A percentile compares a stretch with the other conserved stretches of the same genome.
Evolutionary conservation across 2,888 invertebrate genomes (phyloP).

Genomic region (Zaprionus obscuricornis): DNA sequence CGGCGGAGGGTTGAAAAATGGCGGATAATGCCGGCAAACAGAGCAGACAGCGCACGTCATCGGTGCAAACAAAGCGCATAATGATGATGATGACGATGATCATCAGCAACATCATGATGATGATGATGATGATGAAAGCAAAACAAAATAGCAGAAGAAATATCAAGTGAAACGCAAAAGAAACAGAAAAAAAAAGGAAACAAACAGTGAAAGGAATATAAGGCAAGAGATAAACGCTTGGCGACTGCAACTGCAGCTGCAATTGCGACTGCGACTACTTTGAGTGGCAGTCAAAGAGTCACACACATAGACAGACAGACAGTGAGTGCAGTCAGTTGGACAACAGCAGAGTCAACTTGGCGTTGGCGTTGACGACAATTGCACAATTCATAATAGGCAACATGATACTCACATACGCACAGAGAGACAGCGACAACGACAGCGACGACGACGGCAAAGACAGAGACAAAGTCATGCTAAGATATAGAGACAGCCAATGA

Average conservation of each 20-base stretch:
- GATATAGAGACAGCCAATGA: too few relatives aligned
- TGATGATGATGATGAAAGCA: slow-evolving; percentile 9
- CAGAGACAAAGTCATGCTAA: not conserved
- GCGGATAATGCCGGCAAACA: slow-evolving; percentile 58
- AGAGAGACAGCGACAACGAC: too few relatives aligned
- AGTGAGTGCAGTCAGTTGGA: slow-evolving; percentile 54
- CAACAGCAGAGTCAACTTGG: slow-evolving; percentile 43
- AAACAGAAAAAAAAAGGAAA: slow-evolving; percentile 1
- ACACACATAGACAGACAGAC: slow-evolving; percentile 4
- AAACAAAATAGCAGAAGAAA: slow-evolving; percentile 18
- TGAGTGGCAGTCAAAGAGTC: slow-evolving; percentile 51
- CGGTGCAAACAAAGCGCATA: slow-evolving; percentile 57
- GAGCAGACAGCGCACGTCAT: slow-evolving; percentile 65
- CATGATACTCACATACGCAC: slow-evolving; percentile 48
- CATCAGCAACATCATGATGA: too few relatives aligned
- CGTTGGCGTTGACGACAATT: slow-evolving; percentile 72
- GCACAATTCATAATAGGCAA: slow-evolving; percentile 77
- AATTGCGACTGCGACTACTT: slow-evolving; percentile 33
- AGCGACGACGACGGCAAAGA: too few relatives aligned
- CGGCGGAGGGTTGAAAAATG: slow-evolving; percentile 57
- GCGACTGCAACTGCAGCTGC: too few relatives aligned
- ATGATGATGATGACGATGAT: slow-evolving; percentile 16
- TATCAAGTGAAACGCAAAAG: not conserved
- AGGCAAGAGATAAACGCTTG: slow-evolving; percentile 45
- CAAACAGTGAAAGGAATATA: slow-evolving; percentile 32